Evolutionary conservation across 2,797 vertebrate species (phyloP), one percentile per base, ranked within the genome.

Genomic region (Ptychobarbus kaznakovi): DNA sequence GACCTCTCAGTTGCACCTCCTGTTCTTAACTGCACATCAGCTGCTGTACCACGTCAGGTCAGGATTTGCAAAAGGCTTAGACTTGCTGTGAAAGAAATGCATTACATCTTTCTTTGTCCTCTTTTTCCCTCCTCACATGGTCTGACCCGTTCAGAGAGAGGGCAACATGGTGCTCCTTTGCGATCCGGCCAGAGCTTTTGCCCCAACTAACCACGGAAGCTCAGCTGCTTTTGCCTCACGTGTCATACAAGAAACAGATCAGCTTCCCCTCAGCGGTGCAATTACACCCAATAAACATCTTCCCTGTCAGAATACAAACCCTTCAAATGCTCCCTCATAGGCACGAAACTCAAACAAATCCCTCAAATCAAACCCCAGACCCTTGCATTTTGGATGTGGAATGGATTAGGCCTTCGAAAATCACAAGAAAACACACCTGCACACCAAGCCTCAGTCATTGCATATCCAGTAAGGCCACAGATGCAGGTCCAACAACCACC

Each of bases 401-500:
- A 74, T 49, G 12, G 35, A 49, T 74, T 15, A 61, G 56, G 25
- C 42, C 6, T 12, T 22, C 1, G 0, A 51, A 51, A 65, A 65
- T 46, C 42, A 46, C 61, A 35, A 78, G 81, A 76, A 18, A 56
- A 70, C 53, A 16, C 53, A 80, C 51, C 38, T 79, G 20, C 76
- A 72, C 9, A 9, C 38, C 11, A 20, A 70, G 18, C 2, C 38
- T 32, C 16, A 3, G 18, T 69, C 68, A 61, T 35, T 40, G 53
- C 65, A 72, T 35, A 82, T 83, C 61, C n/a, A 76, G 7, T 83
- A 66, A 51, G 61, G 87, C 87, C 84, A 76, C 89, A 89, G 91
- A 91, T 86, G 87, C 90, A 92, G 91, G 88, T 88, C 89, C 87
- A 76, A 78, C 88, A 90, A 92, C 80, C 79, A 86, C 12, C 56